Evolutionary conservation across 2,113 vertebrate genomes (phyloP).

Genomic region (Macaca mulatta): DNA sequence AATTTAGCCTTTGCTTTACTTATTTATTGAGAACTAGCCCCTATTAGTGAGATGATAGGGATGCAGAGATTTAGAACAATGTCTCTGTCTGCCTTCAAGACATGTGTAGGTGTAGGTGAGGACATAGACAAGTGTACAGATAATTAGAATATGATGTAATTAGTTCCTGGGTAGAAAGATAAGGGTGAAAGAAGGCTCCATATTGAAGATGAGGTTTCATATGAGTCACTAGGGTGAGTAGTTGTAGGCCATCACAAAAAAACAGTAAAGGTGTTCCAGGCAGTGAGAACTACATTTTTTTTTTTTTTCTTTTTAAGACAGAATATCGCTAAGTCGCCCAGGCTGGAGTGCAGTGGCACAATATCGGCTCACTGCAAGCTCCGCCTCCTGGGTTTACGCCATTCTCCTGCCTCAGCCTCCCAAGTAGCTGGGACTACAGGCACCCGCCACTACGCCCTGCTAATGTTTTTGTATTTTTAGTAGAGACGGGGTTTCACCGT

Average conservation of each 20-base stretch:
- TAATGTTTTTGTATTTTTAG: too few species aligned
- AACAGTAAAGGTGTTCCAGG: background rate
- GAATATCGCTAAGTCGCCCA: too few species aligned
- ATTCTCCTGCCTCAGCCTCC: too few species aligned
- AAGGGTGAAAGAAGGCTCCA: background rate
- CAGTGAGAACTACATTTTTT: background rate
- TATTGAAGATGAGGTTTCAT: background rate
- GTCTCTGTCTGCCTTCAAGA: background rate
- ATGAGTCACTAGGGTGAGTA: background rate
- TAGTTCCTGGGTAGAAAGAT: slow-evolving; percentile 6
- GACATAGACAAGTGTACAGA: background rate
- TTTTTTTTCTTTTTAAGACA: too few species aligned
- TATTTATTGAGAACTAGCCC: background rate
- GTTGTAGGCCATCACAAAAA: background rate
- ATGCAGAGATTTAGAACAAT: slow-evolving; percentile 8
- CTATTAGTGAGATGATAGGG: background rate
- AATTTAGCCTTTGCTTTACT: slow-evolving; percentile 3
- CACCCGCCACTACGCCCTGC: too few species aligned
- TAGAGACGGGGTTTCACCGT: too few species aligned
- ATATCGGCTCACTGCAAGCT: too few species aligned
- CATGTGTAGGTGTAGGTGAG: background rate
- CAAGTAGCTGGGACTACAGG: too few species aligned
- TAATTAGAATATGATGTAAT: background rate
- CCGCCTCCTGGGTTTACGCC: too few species aligned
- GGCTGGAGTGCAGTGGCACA: too few species aligned